These are phyloP conservation scores for Pseudorectes ferrugineus DNA, from an alignment of 2,113 vertebrate species.

Conservation along the genomic window DNA sequence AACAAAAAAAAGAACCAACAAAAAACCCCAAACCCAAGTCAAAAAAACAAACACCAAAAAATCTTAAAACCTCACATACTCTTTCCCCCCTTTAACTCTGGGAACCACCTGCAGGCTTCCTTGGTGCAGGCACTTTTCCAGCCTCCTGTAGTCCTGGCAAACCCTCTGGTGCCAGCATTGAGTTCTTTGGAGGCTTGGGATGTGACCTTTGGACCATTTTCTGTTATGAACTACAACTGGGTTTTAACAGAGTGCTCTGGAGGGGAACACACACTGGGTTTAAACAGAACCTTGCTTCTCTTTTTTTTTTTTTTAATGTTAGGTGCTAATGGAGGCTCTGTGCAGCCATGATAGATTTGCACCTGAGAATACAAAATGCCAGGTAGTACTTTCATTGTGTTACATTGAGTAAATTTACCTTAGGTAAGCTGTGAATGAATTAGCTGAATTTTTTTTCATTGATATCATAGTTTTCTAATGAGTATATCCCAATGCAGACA, in stretches of 20 bases:
- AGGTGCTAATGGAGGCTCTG: neutral
- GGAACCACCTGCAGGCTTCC: neutral
- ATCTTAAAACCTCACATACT: rapidly evolving
- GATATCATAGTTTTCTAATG: neutral
- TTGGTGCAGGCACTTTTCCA: neutral
- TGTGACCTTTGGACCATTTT: neutral
- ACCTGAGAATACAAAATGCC: neutral
- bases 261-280: neutral
- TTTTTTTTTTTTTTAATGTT: neutral
- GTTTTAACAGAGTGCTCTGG: neutral
- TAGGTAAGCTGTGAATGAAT: neutral
- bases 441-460: neutral
- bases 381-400: neutral
- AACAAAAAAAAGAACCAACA: neutral
- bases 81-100: neutral
- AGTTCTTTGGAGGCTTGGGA: neutral
- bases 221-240: neutral
- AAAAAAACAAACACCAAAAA: neutral
- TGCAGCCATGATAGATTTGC: neutral
- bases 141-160: neutral
- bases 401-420: neutral
- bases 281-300: neutral
- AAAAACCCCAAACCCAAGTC: neutral
- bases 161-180: neutral
- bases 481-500: neutral